Conservation (phyloP, 2,888 invertebrate species). For the Eubasilissa splendida region DNA sequence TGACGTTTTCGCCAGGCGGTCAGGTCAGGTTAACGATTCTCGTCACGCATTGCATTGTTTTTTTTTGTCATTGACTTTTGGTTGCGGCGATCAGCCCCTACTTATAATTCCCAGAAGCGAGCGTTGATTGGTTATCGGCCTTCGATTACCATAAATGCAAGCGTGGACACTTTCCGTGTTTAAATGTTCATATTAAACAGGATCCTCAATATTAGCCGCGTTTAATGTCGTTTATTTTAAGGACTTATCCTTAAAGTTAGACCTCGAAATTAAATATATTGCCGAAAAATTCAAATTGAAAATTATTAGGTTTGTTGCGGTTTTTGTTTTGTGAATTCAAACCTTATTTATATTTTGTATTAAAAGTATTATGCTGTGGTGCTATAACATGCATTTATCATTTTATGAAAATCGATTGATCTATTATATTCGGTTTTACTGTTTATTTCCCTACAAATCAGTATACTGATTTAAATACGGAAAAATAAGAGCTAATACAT, state of each 20-base stretch:
- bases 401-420: no score
- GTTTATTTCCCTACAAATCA: no score
- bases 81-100: not conserved
- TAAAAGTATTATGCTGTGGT: no score
- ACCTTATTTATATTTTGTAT: no score
- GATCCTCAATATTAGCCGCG: not conserved
- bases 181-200: conserved; percentile 35
- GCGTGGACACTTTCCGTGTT: conserved; percentile 16
- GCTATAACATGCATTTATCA: no score
- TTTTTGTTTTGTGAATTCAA: no score
- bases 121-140: conserved; percentile 20
- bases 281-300: no score
- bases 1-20: no score
- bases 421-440: no score
- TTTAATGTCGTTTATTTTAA: not conserved
- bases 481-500: no score
- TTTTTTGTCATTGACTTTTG: conserved; percentile 46
- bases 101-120: conserved; percentile 33
- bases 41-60: not conserved
- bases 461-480: no score
- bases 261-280: not conserved
- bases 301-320: no score
- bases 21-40: not conserved
- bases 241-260: not conserved
- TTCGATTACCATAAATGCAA: conserved; percentile 31